Conservation (phyloP, 2,888 invertebrate species). For the Watsonalla cultraria region DNA sequence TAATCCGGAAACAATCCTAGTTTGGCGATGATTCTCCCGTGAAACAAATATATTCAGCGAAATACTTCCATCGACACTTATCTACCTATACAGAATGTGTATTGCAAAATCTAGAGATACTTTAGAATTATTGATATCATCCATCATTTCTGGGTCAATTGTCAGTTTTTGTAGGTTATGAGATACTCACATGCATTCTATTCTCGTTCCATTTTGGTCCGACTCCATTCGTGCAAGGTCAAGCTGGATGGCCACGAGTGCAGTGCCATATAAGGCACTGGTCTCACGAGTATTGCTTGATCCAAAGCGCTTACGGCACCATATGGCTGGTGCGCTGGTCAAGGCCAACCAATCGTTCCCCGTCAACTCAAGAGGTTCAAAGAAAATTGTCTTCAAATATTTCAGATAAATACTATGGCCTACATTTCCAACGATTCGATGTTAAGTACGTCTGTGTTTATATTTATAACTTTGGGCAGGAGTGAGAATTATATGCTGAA, state of each 20-base stretch:
- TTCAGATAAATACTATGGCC: conserved; percentile 35
- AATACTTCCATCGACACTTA: no score
- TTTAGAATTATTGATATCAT: no score
- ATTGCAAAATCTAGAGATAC: no score
- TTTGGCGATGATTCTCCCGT: neutral
- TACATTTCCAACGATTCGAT: conserved; percentile 26
- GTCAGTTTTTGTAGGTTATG: neutral
- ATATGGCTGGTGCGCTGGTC: conserved; percentile 53
- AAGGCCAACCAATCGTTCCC: conserved; percentile 45
- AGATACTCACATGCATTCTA: conserved; percentile 1
- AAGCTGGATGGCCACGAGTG: conserved; percentile 40
- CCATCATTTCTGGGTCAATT: no score
- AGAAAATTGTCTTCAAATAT: conserved; percentile 36
- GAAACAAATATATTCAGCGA: no score
- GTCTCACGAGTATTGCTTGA: conserved; percentile 34
- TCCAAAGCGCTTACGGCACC: conserved; percentile 38
- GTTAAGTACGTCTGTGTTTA: neutral
- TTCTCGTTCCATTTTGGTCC: conserved; percentile 17
- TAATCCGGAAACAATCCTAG: neutral
- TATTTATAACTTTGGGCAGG: neutral
- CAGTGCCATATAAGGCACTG: conserved; percentile 43
- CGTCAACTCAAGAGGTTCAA: conserved; percentile 37
- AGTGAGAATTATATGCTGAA: no score
- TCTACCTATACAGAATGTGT: no score
- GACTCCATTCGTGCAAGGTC: conserved; percentile 40